Base-by-base conservation (phyloP, 2,113 vertebrate genomes). In the Mungos mungo region DNA sequence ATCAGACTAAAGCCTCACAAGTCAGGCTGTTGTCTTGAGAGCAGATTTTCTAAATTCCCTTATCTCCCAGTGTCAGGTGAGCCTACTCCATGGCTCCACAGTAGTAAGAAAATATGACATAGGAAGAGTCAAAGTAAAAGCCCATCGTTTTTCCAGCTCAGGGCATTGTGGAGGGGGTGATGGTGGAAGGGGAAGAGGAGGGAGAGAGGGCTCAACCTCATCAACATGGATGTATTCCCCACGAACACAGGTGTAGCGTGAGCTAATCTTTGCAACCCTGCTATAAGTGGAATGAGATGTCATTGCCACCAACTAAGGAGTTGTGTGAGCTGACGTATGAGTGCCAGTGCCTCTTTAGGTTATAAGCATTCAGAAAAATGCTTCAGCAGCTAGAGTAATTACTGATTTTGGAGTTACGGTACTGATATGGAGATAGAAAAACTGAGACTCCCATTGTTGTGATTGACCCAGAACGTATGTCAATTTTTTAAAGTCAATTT, bases 41-140 rank as follows among this genome's bases (percentile, higher is more conserved):
- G 52, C 72, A 93, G 93, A 82, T 96, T 98, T 97, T 41, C 86
- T 93, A 77, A 96, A 96, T 95, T 82, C 88, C 81, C 71, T 95
- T 96, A 74, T 95, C 93, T 97, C n/a, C 82, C 1, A 0, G 41
- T n/a, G 72, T 93, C 96, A 97, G 93, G 92, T 93, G 47, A 89
- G 79, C 54, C 60, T 85, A 31, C 68, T 68, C 21, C 74, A 3
- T 15, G 72, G 21, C 65, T 63, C 33, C 66, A 33, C 27, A 31
- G 35, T 50, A 77, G 74, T 57, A 82, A 96, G 95, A 91, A 96
- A 83, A 57, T 52, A 15, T 33, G 31, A 74, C 60, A 10, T 1
- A 52, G 71, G 66, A 65, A n/a, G 80, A 80, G 63, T 41, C 25
- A 91, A 95, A 95, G 76, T 16, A 47, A 33, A 74, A 80, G 19